A percentile compares a stretch with the other conserved stretches of the same genome.
Evolutionary conservation across 2,888 invertebrate genomes (phyloP).

Genomic region (Leptinotarsa rubiginosa): DNA sequence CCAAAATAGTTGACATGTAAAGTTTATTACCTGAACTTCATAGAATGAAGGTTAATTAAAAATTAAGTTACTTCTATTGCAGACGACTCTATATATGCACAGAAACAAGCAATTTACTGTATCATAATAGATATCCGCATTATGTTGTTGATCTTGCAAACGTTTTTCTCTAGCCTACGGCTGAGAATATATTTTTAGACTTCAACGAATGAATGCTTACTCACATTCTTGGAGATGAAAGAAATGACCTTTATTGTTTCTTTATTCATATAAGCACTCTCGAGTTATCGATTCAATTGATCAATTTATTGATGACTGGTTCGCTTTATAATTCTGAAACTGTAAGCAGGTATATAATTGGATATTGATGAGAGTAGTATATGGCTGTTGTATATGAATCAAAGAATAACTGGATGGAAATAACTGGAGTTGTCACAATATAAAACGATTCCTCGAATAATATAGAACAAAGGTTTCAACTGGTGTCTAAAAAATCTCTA

Average conservation of each 20-base stretch:
- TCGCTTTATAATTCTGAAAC: not conserved
- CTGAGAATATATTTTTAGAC: not conserved
- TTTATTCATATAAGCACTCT: not conserved
- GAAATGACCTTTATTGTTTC: constrained; percentile 7
- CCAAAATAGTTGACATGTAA: not conserved
- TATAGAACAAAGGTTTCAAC: no score
- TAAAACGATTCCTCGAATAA: no score
- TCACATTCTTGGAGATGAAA: not conserved
- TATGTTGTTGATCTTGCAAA: constrained; percentile 5
- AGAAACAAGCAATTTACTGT: not conserved
- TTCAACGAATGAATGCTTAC: constrained; percentile 5
- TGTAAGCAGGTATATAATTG: not conserved
- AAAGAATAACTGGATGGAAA: not conserved
- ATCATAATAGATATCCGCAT: constrained; percentile 1
- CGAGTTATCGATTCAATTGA: not conserved
- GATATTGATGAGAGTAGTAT: no score
- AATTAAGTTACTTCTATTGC: not conserved
- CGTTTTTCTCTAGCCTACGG: not conserved
- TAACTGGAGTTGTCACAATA: no score
- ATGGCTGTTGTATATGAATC: not conserved
- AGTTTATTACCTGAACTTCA: not conserved
- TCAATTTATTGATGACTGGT: not conserved
- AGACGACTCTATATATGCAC: not conserved
- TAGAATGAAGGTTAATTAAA: not conserved
- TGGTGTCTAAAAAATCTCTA: no score